Evolutionary conservation across 2,797 vertebrate species (phyloP).

Genomic region (Anguilla obscura): DNA sequence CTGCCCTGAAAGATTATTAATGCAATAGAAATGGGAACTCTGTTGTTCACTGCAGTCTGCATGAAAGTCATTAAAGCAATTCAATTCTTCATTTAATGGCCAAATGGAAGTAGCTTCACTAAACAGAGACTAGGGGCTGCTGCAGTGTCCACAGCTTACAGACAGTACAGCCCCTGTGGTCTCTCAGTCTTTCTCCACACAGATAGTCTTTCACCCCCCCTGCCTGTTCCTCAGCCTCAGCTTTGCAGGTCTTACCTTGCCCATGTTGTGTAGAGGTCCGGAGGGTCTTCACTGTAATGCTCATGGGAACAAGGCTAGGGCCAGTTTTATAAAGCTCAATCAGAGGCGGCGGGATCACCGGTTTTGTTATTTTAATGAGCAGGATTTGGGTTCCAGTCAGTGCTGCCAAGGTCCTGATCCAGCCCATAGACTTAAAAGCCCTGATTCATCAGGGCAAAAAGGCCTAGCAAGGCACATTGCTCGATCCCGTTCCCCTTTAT

Average conservation of each 20-base stretch:
- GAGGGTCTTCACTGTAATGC: neutral
- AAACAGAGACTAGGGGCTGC: no score
- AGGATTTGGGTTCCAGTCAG: slow-evolving; percentile 21
- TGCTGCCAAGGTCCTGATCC: slow-evolving; percentile 43
- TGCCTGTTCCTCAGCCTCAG: neutral
- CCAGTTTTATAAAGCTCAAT: slow-evolving; percentile 31
- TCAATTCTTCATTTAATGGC: neutral
- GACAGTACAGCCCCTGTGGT: neutral
- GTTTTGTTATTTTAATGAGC: slow-evolving; percentile 32
- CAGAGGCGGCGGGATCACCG: neutral
- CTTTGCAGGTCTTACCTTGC: slow-evolving; percentile 13
- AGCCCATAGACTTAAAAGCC: slow-evolving; percentile 64
- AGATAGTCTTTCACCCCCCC: neutral
- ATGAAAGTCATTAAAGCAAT: neutral
- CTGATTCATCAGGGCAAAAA: slow-evolving; percentile 68
- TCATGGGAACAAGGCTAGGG: neutral
- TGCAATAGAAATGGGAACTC: neutral
- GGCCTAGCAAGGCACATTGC: slow-evolving; percentile 66
- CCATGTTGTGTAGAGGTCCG: neutral
- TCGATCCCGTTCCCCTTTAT: slow-evolving; percentile 56
- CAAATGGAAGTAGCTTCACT: neutral
- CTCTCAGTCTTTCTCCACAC: neutral
- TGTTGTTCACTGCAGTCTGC: neutral
- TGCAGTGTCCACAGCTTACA: neutral
- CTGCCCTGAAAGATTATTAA: neutral